Evolutionary conservation across 2,888 invertebrate species (phyloP), one percentile per base, ranked within the genome.

Genomic region (Pollenia labialis): DNA sequence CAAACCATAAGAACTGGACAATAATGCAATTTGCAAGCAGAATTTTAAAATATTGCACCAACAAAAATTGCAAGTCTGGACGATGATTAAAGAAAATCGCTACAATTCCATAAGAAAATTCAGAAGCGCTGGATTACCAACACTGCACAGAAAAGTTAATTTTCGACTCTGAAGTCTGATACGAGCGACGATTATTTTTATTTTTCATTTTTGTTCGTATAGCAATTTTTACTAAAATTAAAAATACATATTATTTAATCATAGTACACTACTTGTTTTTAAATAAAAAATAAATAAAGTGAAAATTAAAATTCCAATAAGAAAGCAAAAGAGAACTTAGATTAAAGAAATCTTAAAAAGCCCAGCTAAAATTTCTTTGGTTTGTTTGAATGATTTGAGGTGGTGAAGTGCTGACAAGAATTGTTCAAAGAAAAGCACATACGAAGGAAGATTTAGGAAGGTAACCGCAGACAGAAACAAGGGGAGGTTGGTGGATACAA

Each of bases 161-260:
- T 44, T 7, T 81, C 66, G 74, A 58, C 74, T 82, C 68, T 82
- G 64, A 44, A 68, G 72, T 79, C 71, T 79, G 66, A 74, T 77
- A 85, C 81, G 58, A 83, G 80, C 75, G 14, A 86, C 79, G 68
- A 82, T 85, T 86, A 86, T 86, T 83, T 86, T 86, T 86, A 80
- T 86, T 83, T 86, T 80, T 80, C 64, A 79, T 82, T 85, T 85
- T 75, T 86, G 82, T 86, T 86, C 82, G 80, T 80, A 72, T 64
- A 79, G 60, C 40, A 85, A 77, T 81, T 85, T 80, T 85, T 79
- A 68, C 12, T 16, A 69, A 80, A 58, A 79, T 32, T 52, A 42
- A 56, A 64, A 18, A 52, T 54, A 23, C 23, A 23, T 23, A 60
- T 80, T 60, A 56, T 52, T 75, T 8, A 71, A 74, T 10, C 11